phyloP scores from a whole-genome alignment of 2,888 invertebrate species.

The Phortica magna region DNA sequence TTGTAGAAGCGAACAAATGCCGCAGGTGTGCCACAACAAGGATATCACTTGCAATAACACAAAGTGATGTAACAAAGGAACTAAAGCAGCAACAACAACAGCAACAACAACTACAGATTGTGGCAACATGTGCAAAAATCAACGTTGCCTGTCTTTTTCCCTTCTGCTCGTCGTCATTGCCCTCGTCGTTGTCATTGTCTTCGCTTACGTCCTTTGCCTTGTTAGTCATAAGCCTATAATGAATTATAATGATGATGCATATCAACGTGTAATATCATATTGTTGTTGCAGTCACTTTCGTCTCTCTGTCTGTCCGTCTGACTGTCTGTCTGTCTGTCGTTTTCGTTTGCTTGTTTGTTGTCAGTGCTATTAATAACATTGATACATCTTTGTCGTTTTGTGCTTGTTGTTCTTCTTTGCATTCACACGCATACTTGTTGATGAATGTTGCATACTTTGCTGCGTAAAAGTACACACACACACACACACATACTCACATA shows the following conservation, averaged over 20 bases:
- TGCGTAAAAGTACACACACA: neutral
- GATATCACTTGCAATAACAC: neutral
- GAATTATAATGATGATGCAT: constrained; percentile 14
- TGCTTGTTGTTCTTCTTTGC: neutral
- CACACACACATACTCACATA: no score
- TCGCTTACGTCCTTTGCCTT: neutral
- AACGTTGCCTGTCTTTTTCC: no score
- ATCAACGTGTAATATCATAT: neutral
- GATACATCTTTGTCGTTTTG: constrained; percentile 25
- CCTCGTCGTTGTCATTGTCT: neutral
- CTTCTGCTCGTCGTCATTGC: neutral
- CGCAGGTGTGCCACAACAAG: neutral
- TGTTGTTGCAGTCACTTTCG: constrained; percentile 14
- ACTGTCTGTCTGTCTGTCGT: neutral
- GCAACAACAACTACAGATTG: no score
- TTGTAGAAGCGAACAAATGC: neutral
- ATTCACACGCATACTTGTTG: neutral
- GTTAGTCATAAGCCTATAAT: neutral
- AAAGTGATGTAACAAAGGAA: neutral
- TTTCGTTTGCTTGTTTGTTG: constrained; percentile 18
- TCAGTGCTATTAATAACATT: constrained; percentile 33
- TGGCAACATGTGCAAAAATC: no score
- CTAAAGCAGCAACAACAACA: neutral
- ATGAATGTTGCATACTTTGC: constrained; percentile 5
- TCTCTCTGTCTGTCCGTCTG: neutral